A percentile compares a stretch with the other conserved stretches of the same genome.
Conservation (phyloP, 2,888 invertebrate genomes). For the Scotopteryx bipunctaria region DNA sequence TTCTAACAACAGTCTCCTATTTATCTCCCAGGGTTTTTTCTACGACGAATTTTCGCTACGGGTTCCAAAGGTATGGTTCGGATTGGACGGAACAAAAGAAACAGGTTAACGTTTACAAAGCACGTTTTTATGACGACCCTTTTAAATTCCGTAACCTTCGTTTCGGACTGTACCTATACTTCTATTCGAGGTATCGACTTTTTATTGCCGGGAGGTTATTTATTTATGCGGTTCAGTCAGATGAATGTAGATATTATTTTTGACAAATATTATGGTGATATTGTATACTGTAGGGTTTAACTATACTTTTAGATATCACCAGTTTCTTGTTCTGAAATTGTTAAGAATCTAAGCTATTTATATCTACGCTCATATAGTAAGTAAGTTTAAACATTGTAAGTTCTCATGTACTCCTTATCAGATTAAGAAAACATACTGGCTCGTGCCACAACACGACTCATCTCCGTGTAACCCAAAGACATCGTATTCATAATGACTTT, state of each 20-base stretch:
- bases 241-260: too few species aligned
- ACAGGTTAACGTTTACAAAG: constrained; percentile 3
- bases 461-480: background rate
- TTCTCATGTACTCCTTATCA: background rate
- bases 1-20: background rate
- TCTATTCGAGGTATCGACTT: too few species aligned
- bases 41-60: background rate
- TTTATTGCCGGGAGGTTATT: too few species aligned
- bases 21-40: background rate
- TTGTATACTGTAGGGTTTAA: too few species aligned
- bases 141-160: constrained; percentile 6
- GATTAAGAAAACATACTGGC: background rate
- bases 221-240: too few species aligned
- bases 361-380: too few species aligned
- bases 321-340: too few species aligned
- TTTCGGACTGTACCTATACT: background rate
- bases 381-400: too few species aligned
- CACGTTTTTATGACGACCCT: constrained; percentile 2
- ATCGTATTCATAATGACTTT: constrained; percentile 2
- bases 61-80: background rate
- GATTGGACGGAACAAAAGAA: background rate
- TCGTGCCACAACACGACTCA: background rate
- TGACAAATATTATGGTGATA: too few species aligned
- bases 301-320: too few species aligned
- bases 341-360: too few species aligned